Evolutionary conservation across 2,888 invertebrate species (phyloP), one percentile per base, ranked within the genome.

Genomic region (Ectropis crepuscularia): DNA sequence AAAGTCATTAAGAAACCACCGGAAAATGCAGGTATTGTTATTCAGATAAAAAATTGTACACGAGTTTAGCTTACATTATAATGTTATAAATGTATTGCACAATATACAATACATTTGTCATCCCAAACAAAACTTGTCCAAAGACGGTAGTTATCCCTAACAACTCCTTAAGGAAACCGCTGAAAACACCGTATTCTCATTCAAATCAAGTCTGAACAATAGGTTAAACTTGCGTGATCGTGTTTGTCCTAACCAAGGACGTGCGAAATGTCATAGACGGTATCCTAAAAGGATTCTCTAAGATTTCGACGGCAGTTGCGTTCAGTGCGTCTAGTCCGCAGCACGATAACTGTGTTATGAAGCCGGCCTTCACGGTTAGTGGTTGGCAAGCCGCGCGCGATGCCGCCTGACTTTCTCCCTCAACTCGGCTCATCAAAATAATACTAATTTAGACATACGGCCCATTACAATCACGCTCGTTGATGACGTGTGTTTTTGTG

Each of bases 291-390:
- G 38, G 6, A 45, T 43, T 42, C 12, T 36, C n/a, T 43, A 41
- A 50, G 50, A 45, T 63, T 53, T 58, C 59, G 54, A 41, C 53
- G 10, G 53, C 50, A 12, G 48, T 54, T 46, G 28, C 28, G 37
- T 43, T 69, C 67, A 28, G 61, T 72, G 70, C 73, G 72, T 69
- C 70, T 73, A 68, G 64, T 67, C 71, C 63, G 63, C 65, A 61
- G 57, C 63, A 62, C 71, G 73, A 66, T 71, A 74, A 73, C 63
- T 65, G 57, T 63, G 74, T 72, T 71, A 72, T 75, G 75, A 76
- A 74, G 76, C 71, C 82, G 88, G 86, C 89, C 90, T 90, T 90
- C 89, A 89, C 85, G 90, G 82, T 87, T 81, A 85, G 89, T 89
- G 86, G 83, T 83, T 85, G 85, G 81, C 82, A 81, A 83, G 79